Conservation (phyloP, 2,797 vertebrate genomes). For the Alectoris magna region DNA sequence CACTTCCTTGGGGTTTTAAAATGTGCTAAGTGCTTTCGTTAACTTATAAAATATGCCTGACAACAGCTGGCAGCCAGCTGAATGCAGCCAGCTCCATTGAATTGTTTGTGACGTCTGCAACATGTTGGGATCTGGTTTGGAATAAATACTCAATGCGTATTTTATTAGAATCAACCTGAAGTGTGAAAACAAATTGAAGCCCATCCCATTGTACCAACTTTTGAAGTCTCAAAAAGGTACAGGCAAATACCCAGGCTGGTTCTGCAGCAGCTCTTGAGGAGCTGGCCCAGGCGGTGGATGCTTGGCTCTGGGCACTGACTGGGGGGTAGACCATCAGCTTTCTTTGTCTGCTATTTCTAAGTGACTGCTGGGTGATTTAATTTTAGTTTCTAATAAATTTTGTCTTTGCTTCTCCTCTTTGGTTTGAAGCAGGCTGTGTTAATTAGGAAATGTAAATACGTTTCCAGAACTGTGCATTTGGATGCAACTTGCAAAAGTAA, state of each 20-base stretch:
- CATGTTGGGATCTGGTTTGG: conserved; percentile 18
- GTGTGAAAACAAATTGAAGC: background rate
- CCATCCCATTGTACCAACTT: background rate
- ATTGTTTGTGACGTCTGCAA: background rate
- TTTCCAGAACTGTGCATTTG: background rate
- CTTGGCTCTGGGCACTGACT: background rate
- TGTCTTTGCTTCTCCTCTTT: background rate
- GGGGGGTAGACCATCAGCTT: background rate
- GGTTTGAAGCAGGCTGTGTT: background rate
- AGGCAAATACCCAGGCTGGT: background rate
- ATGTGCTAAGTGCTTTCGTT: background rate
- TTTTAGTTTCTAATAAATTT: background rate
- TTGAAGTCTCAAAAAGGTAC: background rate
- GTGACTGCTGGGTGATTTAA: background rate
- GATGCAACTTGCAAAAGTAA: background rate
- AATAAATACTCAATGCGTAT: background rate
- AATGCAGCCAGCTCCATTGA: background rate
- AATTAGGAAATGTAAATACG: conserved; percentile 33
- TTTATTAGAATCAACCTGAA: background rate
- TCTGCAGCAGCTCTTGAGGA: background rate
- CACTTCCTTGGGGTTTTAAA: background rate
- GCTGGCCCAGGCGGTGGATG: background rate
- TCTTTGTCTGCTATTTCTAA: background rate
- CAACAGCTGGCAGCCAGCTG: conserved; percentile 5
- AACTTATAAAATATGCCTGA: background rate